Evolutionary conservation across 2,113 vertebrate species (phyloP), one percentile per base, ranked within the genome.

Genomic region (Barnardius zonarius): DNA sequence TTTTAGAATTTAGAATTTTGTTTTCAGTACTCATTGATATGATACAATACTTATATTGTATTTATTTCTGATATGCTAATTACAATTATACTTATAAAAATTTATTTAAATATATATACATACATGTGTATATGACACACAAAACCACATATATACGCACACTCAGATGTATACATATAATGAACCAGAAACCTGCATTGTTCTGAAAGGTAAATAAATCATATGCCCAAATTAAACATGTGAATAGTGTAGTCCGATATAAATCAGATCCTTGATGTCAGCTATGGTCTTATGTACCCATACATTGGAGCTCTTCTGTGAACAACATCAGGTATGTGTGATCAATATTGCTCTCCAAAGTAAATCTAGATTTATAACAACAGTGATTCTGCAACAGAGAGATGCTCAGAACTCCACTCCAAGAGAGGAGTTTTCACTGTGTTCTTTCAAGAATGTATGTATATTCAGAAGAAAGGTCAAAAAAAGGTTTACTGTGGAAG

Each of bases 21-120:
- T 84, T 92, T 92, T 92, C 72, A 87, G 33, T 69, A 91, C 90
- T 82, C 12, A 43, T 93, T 94, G 66, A 89, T 62, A 20, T 89
- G 39, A 82, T 81, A 17, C 10, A 75, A 44, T 5, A 19, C 4
- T 67, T 89, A 5, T 19, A 52, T 46, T 59, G 8, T 59, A 41
- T 78, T 89, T 67, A 72, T 24, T 88, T 75, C 35, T 79, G 30
- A 52, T 31, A 44, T 52, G 17, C 7, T 62, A 48, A 55, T 69
- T 88, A 46, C 14, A 78, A 16, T 44, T 35, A 54, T 18, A 70
- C 1, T 43, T 22, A 17, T 6, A 67, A 18, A 55, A 33, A 14
- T 73, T 37, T 39, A 30, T 72, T 27, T 17, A 62, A 33, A 44
- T 54, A 49, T 10, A 30, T 73, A 48, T 25, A 54, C 4, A 18